These are phyloP conservation scores for Theonella swinhoei DNA, from an alignment of 37 sponge, comb jelly and placozoan species.

Conservation along the genomic window DNA sequence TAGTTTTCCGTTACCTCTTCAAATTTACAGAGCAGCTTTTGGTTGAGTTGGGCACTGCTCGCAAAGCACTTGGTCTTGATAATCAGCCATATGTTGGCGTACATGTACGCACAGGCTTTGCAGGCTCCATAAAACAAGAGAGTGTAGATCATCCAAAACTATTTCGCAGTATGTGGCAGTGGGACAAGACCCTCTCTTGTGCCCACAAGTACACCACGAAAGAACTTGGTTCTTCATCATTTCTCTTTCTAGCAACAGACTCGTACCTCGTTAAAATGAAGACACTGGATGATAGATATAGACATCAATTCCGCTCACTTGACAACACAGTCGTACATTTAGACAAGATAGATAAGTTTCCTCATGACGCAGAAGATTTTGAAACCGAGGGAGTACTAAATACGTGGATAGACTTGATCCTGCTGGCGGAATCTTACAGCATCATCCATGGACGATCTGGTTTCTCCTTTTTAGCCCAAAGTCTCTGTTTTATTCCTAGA, in stretches of 20 bases:
- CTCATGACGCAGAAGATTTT: background rate
- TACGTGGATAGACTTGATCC: conserved; percentile 45
- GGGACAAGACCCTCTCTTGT: conserved; percentile 24
- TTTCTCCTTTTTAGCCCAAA: background rate
- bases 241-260: conserved; percentile 43
- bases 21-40: conserved; percentile 1
- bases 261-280: conserved; percentile 26
- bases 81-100: conserved; percentile 4
- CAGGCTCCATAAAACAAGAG: conserved; percentile 4
- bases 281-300: conserved; percentile 17
- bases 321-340: conserved; percentile 29
- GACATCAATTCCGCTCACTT: conserved; percentile 8
- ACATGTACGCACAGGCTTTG: conserved; percentile 54
- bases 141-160: conserved; percentile 15
- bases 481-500: background rate
- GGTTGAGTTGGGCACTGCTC: background rate
- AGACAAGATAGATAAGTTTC: conserved; percentile 20
- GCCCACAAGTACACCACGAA: conserved; percentile 17
- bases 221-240: background rate
- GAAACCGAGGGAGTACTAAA: conserved; percentile 10
- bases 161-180: background rate
- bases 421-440: conserved; percentile 34
- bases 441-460: background rate
- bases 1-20: conserved; percentile 46
- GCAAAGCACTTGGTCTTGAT: conserved; percentile 12